phyloP scores from a whole-genome alignment of 2,797 vertebrate genomes.

The Anabacerthia variegaticeps region DNA sequence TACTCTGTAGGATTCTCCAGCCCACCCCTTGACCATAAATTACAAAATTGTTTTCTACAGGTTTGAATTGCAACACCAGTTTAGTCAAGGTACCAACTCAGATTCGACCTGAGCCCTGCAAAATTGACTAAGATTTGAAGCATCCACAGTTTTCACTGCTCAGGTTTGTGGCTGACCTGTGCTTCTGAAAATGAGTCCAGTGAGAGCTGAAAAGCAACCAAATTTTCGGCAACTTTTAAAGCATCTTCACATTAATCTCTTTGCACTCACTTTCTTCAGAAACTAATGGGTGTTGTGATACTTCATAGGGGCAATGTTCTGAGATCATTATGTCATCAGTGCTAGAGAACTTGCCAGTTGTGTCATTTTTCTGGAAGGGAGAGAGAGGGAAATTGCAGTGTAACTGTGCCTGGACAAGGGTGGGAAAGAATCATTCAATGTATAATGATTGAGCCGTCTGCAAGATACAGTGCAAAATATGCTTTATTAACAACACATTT shows the following conservation, averaged over 20 bases:
- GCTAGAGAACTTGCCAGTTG: not conserved
- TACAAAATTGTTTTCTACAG: not conserved
- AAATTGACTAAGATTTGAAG: not conserved
- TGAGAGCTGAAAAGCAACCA: not conserved
- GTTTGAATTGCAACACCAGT: not conserved
- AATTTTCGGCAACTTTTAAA: not conserved
- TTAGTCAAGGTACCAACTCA: not conserved
- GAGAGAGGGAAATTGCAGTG: not conserved
- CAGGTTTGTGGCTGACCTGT: not conserved
- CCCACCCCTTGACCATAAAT: not conserved
- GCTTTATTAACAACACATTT: constrained; percentile 39
- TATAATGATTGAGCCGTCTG: not conserved
- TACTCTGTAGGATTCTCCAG: not conserved
- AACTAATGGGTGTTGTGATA: not conserved
- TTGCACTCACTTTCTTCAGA: not conserved
- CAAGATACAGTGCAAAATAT: constrained; percentile 5
- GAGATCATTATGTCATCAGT: not conserved
- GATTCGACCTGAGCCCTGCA: not conserved
- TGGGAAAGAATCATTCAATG: not conserved
- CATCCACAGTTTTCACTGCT: not conserved
- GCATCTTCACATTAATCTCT: not conserved
- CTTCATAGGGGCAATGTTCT: not conserved
- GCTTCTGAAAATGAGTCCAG: not conserved
- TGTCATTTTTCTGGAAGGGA: not conserved
- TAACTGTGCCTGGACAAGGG: not conserved